Percentiles rank a stretch among this genome's conserved stretches.
These are phyloP conservation scores for Lateolabrax maculatus DNA, from an alignment of 2,797 vertebrate genomes.

Conservation along the genomic window DNA sequence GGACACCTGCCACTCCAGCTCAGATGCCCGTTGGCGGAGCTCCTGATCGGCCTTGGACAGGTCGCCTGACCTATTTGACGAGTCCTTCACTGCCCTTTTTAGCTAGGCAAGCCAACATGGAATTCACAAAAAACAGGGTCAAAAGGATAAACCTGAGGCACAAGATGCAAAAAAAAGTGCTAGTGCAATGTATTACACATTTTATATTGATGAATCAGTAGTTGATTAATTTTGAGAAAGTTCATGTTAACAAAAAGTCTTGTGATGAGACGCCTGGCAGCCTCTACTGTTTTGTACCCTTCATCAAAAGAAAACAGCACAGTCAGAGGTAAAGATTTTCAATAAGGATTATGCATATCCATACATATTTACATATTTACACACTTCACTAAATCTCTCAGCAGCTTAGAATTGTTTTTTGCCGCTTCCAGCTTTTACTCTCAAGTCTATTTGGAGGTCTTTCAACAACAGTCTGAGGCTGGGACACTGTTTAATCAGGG, in stretches of 20 bases:
- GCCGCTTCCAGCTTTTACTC: not conserved
- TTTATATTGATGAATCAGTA: not conserved
- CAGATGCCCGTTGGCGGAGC: conserved; percentile 69
- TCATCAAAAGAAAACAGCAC: conserved; percentile 22
- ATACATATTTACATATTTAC: conserved; percentile 38
- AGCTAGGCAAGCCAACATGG: conserved; percentile 56
- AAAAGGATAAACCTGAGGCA: not conserved
- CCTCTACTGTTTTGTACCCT: not conserved
- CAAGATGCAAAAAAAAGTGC: not conserved
- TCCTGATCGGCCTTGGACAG: conserved; percentile 77
- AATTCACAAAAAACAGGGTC: not conserved
- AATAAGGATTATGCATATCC: conserved; percentile 29
- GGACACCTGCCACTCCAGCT: conserved; percentile 49
- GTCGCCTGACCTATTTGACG: conserved; percentile 71
- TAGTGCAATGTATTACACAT: not conserved
- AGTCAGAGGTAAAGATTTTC: conserved; percentile 30
- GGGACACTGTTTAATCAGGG: conserved; percentile 7
- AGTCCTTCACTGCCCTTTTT: conserved; percentile 79
- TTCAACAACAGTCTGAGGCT: not conserved
- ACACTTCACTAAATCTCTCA: conserved; percentile 29
- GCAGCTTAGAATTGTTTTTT: conserved; percentile 5
- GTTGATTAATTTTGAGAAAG: conserved; percentile 6
- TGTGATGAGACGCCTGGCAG: conserved; percentile 17
- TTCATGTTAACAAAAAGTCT: conserved; percentile 9
- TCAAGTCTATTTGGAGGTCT: not conserved